Base-by-base conservation (phyloP, 2,797 vertebrate genomes). In the Limnodromus scolopaceus region DNA sequence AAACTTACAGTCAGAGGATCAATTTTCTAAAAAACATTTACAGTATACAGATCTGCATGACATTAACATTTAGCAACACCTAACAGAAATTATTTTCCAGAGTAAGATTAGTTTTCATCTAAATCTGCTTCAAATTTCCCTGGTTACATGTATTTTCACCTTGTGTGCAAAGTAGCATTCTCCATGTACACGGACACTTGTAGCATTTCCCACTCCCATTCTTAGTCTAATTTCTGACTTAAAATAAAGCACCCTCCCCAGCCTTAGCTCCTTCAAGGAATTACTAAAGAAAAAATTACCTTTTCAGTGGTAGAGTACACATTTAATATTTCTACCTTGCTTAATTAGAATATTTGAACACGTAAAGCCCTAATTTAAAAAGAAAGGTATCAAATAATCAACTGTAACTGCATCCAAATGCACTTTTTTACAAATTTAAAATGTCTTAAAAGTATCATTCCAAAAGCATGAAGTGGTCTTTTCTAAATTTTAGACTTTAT, bases 101-200 rank as follows among this genome's bases (percentile, higher is more conserved):
- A 58, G 5, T 72, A 87, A 94, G 79, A 96, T 51, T 41, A 66
- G n/a, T 66, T 92, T 91, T 78, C 57, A 92, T 51, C 69, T 71
- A 88, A 75, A 69, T 10, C 25, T 60, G 79, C 43, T 20, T 74
- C 3, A n/a, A 78, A 66, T 39, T 75, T 58, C 66, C 36, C 84
- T 41, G 11, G 24, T 72, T 69, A 49, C 45, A 55, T 16, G 11
- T 70, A 55, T 65, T 89, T 96, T 81, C 82, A 83, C 48, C 28
- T 78, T 76, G 46, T 55, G 43, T 82, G 28, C 57, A 76, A 81
- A 57, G 24, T 1, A 79, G 23, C 23, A 87, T 43, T 36, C 39
- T 78, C 45, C 74, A 75, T 32, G 89, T 53, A 90, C n/a, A 28
- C 28, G 13, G 25, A 51, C 34, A 51, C 34, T 34, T 60, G 34